Percentiles rank a stretch among this genome's conserved stretches.
Conservation (phyloP, 2,888 invertebrate genomes). For the Acrobasis consociella region DNA sequence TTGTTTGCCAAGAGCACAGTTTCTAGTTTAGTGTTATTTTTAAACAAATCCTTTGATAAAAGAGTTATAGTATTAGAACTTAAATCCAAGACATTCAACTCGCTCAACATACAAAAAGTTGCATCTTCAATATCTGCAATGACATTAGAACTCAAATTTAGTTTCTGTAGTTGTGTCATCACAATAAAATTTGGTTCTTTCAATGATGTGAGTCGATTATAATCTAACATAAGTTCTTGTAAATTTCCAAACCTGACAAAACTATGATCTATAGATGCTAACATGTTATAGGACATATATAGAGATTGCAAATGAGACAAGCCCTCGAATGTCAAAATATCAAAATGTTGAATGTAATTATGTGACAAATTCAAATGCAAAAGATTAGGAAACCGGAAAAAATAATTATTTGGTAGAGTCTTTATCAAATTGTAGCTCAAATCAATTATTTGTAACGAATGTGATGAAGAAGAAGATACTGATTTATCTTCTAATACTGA, state of each 20-base stretch:
- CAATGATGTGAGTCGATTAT: conserved; percentile 27
- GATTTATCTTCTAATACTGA: conserved; percentile 11
- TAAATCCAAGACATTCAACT: conserved; percentile 23
- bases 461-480: neutral
- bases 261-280: conserved; percentile 25
- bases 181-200: conserved; percentile 27
- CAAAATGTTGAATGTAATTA: conserved; percentile 29
- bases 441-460: conserved; percentile 24
- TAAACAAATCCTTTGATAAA: conserved; percentile 15
- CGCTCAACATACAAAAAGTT: conserved; percentile 25
- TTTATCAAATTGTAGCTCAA: conserved; percentile 31
- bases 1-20: conserved; percentile 22
- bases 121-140: conserved; percentile 26
- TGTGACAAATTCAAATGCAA: conserved; percentile 31
- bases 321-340: conserved; percentile 32
- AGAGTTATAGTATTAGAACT: conserved; percentile 25
- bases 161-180: conserved; percentile 27
- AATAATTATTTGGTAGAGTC: conserved; percentile 30
- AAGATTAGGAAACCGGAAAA: conserved; percentile 25
- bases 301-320: conserved; percentile 27
- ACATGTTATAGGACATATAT: conserved; percentile 27
- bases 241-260: conserved; percentile 30
- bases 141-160: conserved; percentile 29
- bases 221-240: conserved; percentile 26
- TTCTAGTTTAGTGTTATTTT: conserved; percentile 19